phyloP scores from a whole-genome alignment of 1,140 invertebrate genomes.

The Phocides pigmalion region DNA sequence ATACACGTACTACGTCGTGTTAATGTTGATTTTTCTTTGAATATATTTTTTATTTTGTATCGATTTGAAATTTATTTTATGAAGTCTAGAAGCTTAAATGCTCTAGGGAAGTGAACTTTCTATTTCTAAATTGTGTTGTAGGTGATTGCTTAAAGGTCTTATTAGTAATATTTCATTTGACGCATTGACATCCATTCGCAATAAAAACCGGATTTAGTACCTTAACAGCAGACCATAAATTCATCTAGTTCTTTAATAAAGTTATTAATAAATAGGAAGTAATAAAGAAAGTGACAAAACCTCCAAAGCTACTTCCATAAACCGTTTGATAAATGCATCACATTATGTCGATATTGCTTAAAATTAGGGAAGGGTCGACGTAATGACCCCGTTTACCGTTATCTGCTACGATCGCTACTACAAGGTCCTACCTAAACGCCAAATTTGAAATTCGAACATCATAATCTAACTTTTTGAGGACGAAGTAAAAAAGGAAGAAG shows the following conservation, averaged over 20 bases:
- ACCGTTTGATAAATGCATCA: slow-evolving; percentile 68
- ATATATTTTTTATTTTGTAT: slow-evolving; percentile 41
- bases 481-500: slow-evolving; percentile 42
- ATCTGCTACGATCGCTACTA: slow-evolving; percentile 69
- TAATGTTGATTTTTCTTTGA: slow-evolving; percentile 18
- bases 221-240: slow-evolving; percentile 3
- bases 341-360: slow-evolving; percentile 61
- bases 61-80: slow-evolving; percentile 67
- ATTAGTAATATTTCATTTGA: slow-evolving; percentile 43
- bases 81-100: slow-evolving; percentile 54
- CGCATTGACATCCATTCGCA: too few species aligned
- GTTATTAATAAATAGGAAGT: slow-evolving; percentile 63
- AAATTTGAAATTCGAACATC: slow-evolving; percentile 75
- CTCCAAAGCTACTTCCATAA: slow-evolving; percentile 54
- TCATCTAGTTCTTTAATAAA: slow-evolving; percentile 44
- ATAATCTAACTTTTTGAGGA: slow-evolving; percentile 65
- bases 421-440: slow-evolving; percentile 52
- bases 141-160: background rate
- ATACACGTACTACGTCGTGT: background rate
- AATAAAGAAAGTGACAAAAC: slow-evolving; percentile 60
- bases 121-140: slow-evolving; percentile 53
- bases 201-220: background rate
- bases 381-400: slow-evolving; percentile 79
- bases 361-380: slow-evolving; percentile 64
- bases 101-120: slow-evolving; percentile 49